Evolutionary conservation across 2,113 vertebrate genomes (phyloP), one percentile per base, ranked within the genome.

Genomic region (zebrafish (Danio rerio)): DNA sequence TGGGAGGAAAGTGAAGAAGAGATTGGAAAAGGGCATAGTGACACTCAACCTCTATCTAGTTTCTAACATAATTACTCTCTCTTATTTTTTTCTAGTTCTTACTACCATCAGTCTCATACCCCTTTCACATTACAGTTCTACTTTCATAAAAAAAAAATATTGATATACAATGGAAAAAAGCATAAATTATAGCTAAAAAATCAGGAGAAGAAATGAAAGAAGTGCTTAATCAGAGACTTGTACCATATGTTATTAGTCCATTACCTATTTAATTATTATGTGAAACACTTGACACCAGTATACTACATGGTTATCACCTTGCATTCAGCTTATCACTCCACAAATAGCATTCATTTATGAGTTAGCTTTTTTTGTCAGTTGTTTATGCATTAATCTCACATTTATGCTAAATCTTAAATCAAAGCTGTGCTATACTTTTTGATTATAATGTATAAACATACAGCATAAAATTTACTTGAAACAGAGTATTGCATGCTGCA

Each of bases 1-100:
- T 86, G 90, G 90, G 89, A 82, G 93, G 83, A 49, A 65, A 81
- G 61, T 9, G 52, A 49, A 56, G 58, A 55, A 86, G 55, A 69
- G 66, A 80, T 79, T 61, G 74, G 69, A 75, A 70, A 78, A 89
- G 89, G 89, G 86, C 90, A 91, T 80, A 78, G 86, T 92, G 91
- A 93, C 91, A 92, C 83, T 68, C 56, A 73, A 63, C 42, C n/a
- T 69, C 65, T 43, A 47, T 76, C 63, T 55, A n/a, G 45, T 70
- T 70, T 42, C 76, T 61, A 53, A 31, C 56, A 63, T 69, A 78
- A 49, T 69, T 12, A 13, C 42, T 66, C 76, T 18, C 31, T n/a
- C 18, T n/a, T 47, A n/a, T 13, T 70, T 59, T 7, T 47, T 47
- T 49, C 42, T 62, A 21, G 50, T 50, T 68, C 66, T 77, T 71